A percentile compares a stretch with the other conserved stretches of the same genome.
Conservation (phyloP, 2,888 invertebrate genomes). For the Drosophila multiciliata region DNA sequence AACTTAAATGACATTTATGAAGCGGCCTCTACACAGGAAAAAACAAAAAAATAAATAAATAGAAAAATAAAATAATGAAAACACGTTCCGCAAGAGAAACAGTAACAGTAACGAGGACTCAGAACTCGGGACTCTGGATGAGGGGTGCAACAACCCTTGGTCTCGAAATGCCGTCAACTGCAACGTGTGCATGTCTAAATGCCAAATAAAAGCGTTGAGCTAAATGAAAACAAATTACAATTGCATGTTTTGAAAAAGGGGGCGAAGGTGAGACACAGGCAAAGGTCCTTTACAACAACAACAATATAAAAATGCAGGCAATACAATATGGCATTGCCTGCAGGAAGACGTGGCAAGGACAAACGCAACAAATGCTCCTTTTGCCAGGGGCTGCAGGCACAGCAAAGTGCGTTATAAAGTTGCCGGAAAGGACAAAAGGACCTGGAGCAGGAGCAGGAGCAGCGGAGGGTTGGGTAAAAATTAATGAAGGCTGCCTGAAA, state of each 20-base stretch:
- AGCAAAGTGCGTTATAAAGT: constrained; percentile 11
- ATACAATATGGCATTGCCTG: constrained; percentile 63
- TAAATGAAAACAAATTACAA: constrained; percentile 81
- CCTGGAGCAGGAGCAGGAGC: neutral
- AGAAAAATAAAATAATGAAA: constrained; percentile 8
- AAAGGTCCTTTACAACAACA: neutral
- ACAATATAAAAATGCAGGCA: constrained; percentile 5
- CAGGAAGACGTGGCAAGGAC: constrained; percentile 21
- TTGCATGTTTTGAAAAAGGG: constrained; percentile 66
- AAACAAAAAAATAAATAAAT: neutral
- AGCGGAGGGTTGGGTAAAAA: constrained; percentile 25
- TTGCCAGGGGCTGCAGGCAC: neutral
- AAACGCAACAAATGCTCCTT: constrained; percentile 21
- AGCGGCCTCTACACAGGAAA: constrained; percentile 41
- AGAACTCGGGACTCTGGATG: neutral
- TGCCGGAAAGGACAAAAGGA: constrained; percentile 1
- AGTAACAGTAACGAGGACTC: constrained; percentile 40
- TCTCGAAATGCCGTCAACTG: constrained; percentile 25
- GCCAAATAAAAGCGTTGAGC: constrained; percentile 78
- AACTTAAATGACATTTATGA: constrained; percentile 76
- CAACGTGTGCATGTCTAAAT: constrained; percentile 75
- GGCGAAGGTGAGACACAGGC: constrained; percentile 24
- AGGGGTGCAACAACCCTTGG: constrained; percentile 62
- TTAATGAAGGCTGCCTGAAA: constrained; percentile 65
- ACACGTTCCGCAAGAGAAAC: constrained; percentile 42